phyloP scores from a whole-genome alignment of 1,140 invertebrate species.

The Tetramorium simillimum region DNA sequence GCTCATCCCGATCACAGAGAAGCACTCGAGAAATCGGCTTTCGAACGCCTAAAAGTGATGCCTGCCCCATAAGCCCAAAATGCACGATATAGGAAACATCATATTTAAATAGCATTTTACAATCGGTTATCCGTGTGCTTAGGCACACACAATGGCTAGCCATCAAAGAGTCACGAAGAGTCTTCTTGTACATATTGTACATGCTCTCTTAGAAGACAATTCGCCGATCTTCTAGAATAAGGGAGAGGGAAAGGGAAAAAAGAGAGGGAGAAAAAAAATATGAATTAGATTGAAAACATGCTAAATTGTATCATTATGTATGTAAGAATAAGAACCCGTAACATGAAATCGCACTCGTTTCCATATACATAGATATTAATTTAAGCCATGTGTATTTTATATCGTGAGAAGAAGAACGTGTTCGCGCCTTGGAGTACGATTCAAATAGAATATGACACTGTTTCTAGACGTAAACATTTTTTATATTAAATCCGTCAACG shows the following conservation, averaged over 20 bases:
- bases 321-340: conserved; percentile 34
- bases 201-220: conserved; percentile 27
- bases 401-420: neutral
- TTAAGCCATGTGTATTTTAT: conserved; percentile 46
- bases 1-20: conserved; percentile 96
- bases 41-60: conserved; percentile 96
- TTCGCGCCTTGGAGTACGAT: neutral
- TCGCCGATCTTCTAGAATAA: neutral
- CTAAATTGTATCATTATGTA: conserved; percentile 32
- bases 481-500: conserved; percentile 63
- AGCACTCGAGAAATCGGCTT: conserved; percentile 94
- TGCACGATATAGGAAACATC: conserved; percentile 1
- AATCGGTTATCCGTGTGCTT: neutral
- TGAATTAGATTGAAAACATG: neutral
- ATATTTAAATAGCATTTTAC: conserved; percentile 62
- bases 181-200: conserved; percentile 29
- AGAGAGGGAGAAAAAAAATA: neutral
- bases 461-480: conserved; percentile 58
- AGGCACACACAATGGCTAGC: neutral
- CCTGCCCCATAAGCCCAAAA: conserved; percentile 85
- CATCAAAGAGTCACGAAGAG: neutral
- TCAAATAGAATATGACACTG: conserved; percentile 1
- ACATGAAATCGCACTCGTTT: neutral
- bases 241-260: neutral
- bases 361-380: conserved; percentile 18